These are phyloP conservation scores for Haliclona indistincta DNA, from an alignment of 37 sponge, comb jelly and placozoan genomes.

Conservation along the genomic window DNA sequence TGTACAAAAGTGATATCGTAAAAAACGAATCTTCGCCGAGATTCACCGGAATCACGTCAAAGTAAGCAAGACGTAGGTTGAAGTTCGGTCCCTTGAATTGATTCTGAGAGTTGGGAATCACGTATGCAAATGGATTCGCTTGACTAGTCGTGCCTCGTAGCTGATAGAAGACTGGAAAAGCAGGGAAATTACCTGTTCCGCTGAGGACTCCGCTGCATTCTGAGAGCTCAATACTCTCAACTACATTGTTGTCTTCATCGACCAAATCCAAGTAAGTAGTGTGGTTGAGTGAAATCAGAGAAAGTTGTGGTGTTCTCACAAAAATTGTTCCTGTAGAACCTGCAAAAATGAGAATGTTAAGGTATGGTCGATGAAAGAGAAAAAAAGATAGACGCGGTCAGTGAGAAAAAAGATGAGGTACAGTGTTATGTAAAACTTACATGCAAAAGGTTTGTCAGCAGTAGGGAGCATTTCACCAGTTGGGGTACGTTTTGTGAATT, in stretches of 20 bases:
- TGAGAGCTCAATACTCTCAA: background rate
- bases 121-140: background rate
- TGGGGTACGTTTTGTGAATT: background rate
- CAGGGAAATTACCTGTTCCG: background rate
- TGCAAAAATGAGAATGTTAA: background rate
- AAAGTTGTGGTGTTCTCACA: background rate
- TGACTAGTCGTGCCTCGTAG: background rate
- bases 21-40: background rate
- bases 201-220: background rate
- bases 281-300: background rate
- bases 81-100: background rate
- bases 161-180: background rate
- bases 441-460: background rate
- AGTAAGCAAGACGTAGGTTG: background rate
- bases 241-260: background rate
- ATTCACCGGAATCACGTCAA: background rate
- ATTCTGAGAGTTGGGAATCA: background rate
- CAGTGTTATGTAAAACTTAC: background rate
- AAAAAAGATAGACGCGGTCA: too few species aligned
- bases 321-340: background rate
- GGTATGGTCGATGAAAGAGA: too few species aligned
- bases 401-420: background rate
- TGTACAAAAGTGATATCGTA: background rate
- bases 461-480: slow-evolving; percentile 3
- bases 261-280: background rate